These are phyloP conservation scores for Pangasianodon hypophthalmus DNA, from an alignment of 2,113 vertebrate genomes.

Conservation along the genomic window DNA sequence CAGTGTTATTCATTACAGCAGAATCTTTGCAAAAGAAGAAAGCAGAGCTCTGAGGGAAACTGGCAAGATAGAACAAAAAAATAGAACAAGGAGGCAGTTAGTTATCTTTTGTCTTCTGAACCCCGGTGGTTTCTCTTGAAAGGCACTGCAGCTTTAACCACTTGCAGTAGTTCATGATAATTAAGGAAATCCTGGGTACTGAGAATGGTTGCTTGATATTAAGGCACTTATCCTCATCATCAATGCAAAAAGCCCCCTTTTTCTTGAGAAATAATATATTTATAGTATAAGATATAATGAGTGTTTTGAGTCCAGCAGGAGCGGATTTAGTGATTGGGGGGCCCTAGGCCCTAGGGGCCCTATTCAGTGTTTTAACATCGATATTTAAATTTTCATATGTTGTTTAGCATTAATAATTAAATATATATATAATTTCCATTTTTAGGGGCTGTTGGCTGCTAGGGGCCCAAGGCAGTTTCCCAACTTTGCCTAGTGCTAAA, in stretches of 20 bases:
- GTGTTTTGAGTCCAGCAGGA: not conserved
- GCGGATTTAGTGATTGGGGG: too few species aligned
- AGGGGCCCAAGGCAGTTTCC: too few species aligned
- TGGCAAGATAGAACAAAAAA: slow-evolving; percentile 22
- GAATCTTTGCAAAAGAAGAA: slow-evolving; percentile 5
- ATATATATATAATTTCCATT: too few species aligned
- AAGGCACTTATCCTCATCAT: not conserved
- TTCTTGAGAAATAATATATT: not conserved
- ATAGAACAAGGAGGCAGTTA: slow-evolving; percentile 23
- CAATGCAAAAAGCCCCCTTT: not conserved
- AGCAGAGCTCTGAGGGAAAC: slow-evolving; percentile 19
- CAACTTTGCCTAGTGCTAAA: too few species aligned
- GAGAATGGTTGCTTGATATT: slow-evolving; percentile 4
- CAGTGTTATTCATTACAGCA: slow-evolving; percentile 43
- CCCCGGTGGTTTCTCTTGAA: slow-evolving; percentile 32
- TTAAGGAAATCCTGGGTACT: slow-evolving; percentile 33
- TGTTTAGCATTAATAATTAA: too few species aligned
- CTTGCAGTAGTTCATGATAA: slow-evolving; percentile 49
- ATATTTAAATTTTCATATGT: too few species aligned
- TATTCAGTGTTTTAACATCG: too few species aligned
- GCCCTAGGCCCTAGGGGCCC: too few species aligned
- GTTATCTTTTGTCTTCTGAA: slow-evolving; percentile 34
- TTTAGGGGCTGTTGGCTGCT: too few species aligned
- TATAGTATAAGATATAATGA: not conserved
- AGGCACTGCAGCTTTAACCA: slow-evolving; percentile 46